phyloP scores from a whole-genome alignment of 37 sponge, comb jelly and placozoan genomes.

The Theonella swinhoei region DNA sequence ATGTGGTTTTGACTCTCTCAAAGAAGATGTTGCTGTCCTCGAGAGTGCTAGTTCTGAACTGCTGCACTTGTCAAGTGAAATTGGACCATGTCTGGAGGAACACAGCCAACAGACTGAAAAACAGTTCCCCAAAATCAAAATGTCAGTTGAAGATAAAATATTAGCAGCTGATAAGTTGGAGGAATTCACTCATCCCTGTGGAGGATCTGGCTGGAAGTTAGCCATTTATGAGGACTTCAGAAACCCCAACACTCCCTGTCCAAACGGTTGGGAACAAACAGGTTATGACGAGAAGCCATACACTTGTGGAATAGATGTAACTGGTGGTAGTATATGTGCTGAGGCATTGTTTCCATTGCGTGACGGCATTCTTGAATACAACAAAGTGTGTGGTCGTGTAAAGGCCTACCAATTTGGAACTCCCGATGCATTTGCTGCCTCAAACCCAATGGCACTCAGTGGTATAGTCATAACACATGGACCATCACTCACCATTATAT shows the following conservation, averaged over 20 bases:
- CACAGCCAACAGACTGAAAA: neutral
- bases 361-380: too few species aligned
- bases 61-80: neutral
- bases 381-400: too few species aligned
- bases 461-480: too few species aligned
- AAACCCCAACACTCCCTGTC: neutral
- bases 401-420: too few species aligned
- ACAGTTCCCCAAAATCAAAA: neutral
- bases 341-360: too few species aligned
- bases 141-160: neutral
- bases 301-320: too few species aligned
- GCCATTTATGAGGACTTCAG: neutral
- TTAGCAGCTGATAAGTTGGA: neutral
- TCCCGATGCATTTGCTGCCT: too few species aligned
- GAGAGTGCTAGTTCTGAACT: neutral
- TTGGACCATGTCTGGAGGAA: neutral
- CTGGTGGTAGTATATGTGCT: too few species aligned
- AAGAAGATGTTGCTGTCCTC: neutral
- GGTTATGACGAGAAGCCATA: too few species aligned
- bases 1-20: neutral
- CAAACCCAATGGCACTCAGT: too few species aligned
- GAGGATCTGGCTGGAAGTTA: neutral
- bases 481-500: too few species aligned
- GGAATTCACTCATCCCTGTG: neutral
- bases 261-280: too few species aligned